Conservation (phyloP, 1,140 invertebrate species). For the Marisa cornuarietis region DNA sequence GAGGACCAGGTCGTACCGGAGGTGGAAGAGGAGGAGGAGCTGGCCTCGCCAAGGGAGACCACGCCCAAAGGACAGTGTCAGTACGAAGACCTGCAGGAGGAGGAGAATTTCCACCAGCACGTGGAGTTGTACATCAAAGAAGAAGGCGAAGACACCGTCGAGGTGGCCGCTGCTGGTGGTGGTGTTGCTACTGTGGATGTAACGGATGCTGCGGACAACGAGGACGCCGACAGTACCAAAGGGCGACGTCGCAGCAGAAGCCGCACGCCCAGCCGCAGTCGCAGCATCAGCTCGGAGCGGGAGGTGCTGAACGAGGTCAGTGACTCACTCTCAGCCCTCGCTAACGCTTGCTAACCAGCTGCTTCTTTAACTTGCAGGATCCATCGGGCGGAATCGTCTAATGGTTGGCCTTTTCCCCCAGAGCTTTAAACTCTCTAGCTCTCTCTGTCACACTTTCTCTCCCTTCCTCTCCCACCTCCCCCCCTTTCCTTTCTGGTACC, state of each 20-base stretch:
- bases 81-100: conserved; percentile 1
- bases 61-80: background rate
- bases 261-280: conserved; percentile 6
- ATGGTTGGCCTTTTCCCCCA: no score
- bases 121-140: conserved; percentile 23
- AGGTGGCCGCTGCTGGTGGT: background rate
- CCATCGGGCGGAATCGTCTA: no score
- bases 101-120: conserved; percentile 4
- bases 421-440: background rate
- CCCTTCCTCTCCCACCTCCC: conserved; percentile 2
- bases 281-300: conserved; percentile 21
- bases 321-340: background rate
- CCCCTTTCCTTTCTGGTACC: background rate
- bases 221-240: background rate
- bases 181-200: background rate
- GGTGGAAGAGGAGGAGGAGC: background rate
- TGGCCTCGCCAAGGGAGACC: no score
- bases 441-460: conserved; percentile 6
- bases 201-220: background rate
- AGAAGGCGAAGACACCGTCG: conserved; percentile 5
- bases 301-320: conserved; percentile 21
- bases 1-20: conserved; percentile 20
- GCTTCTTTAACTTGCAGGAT: no score
- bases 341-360: no score
- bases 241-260: conserved; percentile 10